These are phyloP conservation scores for Rattus rattus DNA, from an alignment of 2,113 vertebrate species.

Conservation along the genomic window DNA sequence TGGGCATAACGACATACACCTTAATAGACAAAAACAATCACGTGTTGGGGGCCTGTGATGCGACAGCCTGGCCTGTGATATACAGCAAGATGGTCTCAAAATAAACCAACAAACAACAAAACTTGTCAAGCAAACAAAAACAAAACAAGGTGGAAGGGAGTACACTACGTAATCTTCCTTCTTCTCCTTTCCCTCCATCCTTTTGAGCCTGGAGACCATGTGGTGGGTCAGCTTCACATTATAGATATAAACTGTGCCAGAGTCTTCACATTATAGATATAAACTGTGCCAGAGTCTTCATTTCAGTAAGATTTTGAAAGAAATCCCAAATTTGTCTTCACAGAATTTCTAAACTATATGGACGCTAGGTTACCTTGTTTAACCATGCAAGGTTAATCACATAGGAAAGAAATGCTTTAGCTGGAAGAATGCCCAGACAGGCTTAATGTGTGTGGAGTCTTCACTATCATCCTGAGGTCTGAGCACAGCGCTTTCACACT, in stretches of 20 bases:
- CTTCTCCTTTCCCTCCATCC: background rate
- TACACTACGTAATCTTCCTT: background rate
- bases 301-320: constrained; percentile 49
- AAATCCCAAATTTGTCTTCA: constrained; percentile 36
- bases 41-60: background rate
- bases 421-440: background rate
- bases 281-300: background rate
- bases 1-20: background rate
- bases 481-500: background rate
- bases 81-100: background rate
- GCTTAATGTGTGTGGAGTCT: background rate
- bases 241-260: background rate
- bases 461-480: background rate
- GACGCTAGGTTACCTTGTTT: background rate
- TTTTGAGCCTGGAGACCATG: background rate
- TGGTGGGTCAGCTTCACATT: background rate
- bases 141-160: background rate
- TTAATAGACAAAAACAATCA: background rate
- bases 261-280: background rate
- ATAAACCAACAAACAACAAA: background rate
- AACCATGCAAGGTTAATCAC: background rate
- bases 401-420: constrained; percentile 50
- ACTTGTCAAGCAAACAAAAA: background rate
- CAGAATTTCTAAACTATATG: constrained; percentile 34
- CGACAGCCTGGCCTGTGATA: background rate